Percentiles rank a stretch among this genome's conserved stretches.
phyloP scores from a whole-genome alignment of 2,888 invertebrate genomes.

The Polyploca ridens region DNA sequence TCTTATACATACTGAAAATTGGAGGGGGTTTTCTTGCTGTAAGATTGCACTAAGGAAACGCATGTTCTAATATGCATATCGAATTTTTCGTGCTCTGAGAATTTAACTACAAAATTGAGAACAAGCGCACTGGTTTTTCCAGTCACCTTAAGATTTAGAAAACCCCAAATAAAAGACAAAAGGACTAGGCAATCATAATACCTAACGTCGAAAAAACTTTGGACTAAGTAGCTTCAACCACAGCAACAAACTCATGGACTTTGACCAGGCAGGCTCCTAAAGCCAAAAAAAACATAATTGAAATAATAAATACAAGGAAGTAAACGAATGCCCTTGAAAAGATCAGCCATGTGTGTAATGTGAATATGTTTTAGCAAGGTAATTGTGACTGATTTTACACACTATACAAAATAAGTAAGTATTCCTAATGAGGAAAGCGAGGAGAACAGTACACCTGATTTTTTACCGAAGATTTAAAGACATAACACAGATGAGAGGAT shows the following conservation, averaged over 20 bases:
- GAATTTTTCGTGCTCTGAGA: too few species aligned
- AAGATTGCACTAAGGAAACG: too few species aligned
- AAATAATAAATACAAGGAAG: not conserved
- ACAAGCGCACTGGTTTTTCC: too few species aligned
- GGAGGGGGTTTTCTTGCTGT: too few species aligned
- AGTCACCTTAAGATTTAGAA: too few species aligned
- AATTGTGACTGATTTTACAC: not conserved
- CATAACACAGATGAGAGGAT: too few species aligned
- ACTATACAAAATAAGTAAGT: not conserved
- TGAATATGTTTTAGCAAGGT: not conserved
- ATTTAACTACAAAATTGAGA: too few species aligned
- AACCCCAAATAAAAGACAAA: too few species aligned
- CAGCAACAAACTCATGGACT: not conserved
- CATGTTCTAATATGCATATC: too few species aligned
- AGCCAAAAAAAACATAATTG: not conserved
- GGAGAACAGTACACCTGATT: not conserved
- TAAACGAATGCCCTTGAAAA: not conserved
- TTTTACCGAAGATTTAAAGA: not conserved
- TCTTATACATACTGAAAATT: too few species aligned
- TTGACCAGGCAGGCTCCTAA: not conserved
- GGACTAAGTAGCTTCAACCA: not conserved
- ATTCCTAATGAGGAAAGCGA: not conserved
- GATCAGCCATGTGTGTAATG: constrained; percentile 1
- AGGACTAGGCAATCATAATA: too few species aligned
- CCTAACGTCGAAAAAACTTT: too few species aligned